Evolutionary conservation across 2,113 vertebrate species (phyloP).

Genomic region (Capreolus pygargus): DNA sequence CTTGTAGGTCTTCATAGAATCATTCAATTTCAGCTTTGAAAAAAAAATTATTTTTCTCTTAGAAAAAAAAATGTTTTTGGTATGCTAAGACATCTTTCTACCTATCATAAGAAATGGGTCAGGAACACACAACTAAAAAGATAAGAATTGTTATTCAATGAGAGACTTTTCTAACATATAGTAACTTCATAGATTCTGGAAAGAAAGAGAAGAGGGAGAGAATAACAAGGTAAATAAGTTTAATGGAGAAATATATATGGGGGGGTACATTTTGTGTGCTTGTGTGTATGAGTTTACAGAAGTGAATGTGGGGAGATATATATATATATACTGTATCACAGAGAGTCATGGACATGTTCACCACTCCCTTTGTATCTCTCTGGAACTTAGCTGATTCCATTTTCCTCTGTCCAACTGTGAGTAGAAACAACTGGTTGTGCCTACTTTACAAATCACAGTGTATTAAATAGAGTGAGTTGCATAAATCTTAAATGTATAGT

Average conservation of each 20-base stretch:
- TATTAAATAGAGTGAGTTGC: neutral
- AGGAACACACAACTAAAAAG: neutral
- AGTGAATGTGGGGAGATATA: neutral
- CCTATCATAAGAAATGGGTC: neutral
- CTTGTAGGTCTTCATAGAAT: too few species aligned
- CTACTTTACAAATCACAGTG: neutral
- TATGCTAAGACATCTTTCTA: neutral
- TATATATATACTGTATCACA: too few species aligned
- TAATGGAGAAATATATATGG: neutral
- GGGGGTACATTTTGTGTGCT: neutral
- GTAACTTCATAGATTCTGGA: neutral
- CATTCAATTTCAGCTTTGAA: too few species aligned
- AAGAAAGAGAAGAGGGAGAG: neutral
- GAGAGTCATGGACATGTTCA: neutral
- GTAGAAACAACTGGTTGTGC: neutral
- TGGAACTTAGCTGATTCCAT: neutral
- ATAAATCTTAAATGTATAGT: neutral
- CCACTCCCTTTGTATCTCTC: neutral
- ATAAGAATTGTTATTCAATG: neutral
- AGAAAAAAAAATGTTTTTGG: neutral
- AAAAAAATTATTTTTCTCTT: too few species aligned
- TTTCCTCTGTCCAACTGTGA: neutral
- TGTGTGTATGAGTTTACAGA: neutral
- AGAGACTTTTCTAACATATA: neutral
- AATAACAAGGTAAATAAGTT: neutral